These are phyloP conservation scores for Zoroaster sp. DNA, from an alignment of 53 echinoderm and acorn worm genomes.

Conservation along the genomic window DNA sequence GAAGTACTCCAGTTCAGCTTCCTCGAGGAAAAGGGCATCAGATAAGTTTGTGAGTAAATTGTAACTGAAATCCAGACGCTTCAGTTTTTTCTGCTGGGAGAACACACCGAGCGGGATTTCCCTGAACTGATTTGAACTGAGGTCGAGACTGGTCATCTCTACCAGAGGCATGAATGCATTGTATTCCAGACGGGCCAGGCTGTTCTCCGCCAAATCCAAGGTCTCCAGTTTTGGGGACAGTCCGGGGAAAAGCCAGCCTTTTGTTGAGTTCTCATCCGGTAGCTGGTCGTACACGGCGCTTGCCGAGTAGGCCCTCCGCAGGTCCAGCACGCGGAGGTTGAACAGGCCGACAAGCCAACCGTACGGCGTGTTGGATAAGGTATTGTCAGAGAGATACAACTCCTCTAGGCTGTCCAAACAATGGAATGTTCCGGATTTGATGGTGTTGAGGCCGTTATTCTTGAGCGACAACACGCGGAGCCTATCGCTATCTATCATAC, in stretches of 20 bases:
- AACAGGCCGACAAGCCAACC: conserved; percentile 38
- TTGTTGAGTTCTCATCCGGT: conserved; percentile 8
- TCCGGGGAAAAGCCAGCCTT: conserved; percentile 36
- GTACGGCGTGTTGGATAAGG: background rate
- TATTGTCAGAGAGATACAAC: conserved; percentile 43
- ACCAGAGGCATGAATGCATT: conserved; percentile 22
- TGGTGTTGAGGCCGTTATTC: conserved; percentile 36
- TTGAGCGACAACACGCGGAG: conserved; percentile 29
- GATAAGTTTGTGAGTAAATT: conserved; percentile 24
- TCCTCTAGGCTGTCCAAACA: conserved; percentile 36
- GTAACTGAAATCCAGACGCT: conserved; percentile 13
- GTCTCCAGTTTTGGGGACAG: conserved; percentile 26
- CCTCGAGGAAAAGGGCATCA: conserved; percentile 8
- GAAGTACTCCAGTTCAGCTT: conserved; percentile 2
- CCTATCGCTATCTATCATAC: conserved; percentile 10
- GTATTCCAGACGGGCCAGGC: background rate
- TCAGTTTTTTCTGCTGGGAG: conserved; percentile 31
- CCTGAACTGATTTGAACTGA: conserved; percentile 24
- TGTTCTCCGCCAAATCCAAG: conserved; percentile 41
- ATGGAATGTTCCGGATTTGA: conserved; percentile 23
- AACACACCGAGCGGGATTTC: conserved; percentile 25
- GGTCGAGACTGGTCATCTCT: conserved; percentile 13
- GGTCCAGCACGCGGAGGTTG: conserved; percentile 31
- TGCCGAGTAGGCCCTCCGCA: conserved; percentile 29
- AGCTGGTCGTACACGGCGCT: background rate